Conservation (phyloP, 2,888 invertebrate genomes). For the Agonopterix subpropinquella region DNA sequence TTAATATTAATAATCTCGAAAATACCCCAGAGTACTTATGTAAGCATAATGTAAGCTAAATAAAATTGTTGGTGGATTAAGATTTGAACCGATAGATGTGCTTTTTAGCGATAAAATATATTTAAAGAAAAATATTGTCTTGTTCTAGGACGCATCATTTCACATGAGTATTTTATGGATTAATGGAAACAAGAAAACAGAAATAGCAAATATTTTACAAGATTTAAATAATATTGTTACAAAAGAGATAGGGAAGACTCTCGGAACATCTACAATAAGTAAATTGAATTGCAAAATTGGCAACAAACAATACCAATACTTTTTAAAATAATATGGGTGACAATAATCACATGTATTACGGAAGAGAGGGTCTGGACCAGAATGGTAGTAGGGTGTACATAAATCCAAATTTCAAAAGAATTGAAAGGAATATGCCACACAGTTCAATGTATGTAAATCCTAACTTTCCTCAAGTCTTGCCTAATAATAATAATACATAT, state of each 20-base stretch:
- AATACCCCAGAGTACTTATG: too few species aligned
- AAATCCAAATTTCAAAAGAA: constrained; percentile 59
- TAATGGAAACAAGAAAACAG: constrained; percentile 78
- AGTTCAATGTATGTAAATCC: constrained; percentile 47
- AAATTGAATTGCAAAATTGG: constrained; percentile 83
- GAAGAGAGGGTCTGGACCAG: constrained; percentile 1
- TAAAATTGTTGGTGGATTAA: too few species aligned
- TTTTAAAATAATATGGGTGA: constrained; percentile 41
- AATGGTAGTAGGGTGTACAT: constrained; percentile 47
- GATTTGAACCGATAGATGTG: too few species aligned
- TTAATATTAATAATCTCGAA: too few species aligned
- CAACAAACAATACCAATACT: constrained; percentile 81
- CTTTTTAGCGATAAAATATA: not conserved
- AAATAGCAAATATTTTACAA: constrained; percentile 62
- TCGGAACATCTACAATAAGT: constrained; percentile 67
- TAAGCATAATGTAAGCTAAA: too few species aligned
- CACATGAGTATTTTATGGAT: constrained; percentile 91
- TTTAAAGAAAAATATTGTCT: not conserved
- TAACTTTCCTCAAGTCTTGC: constrained; percentile 32
- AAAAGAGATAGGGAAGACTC: constrained; percentile 37
- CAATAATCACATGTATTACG: not conserved
- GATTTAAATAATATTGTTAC: constrained; percentile 61
- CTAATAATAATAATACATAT: not conserved
- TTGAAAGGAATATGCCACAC: constrained; percentile 9
- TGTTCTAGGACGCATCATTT: constrained; percentile 85